Conservation (phyloP, 2,888 invertebrate genomes). For the Scaptomyza parva region DNA sequence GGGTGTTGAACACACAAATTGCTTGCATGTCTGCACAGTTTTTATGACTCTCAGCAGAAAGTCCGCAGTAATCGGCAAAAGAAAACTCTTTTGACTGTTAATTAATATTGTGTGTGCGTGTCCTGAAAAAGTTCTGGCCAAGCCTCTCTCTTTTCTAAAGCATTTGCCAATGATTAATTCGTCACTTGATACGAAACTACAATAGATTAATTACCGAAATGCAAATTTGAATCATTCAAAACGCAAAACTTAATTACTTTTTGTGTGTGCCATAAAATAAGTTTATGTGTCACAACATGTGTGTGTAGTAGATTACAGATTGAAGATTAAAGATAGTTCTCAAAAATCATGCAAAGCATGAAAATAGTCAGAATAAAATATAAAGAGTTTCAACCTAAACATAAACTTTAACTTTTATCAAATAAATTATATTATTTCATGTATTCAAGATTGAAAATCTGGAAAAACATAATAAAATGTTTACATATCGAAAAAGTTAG, state of each 20-base stretch:
- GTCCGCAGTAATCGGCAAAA: conserved; percentile 43
- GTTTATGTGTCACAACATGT: background rate
- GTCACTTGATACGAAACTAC: conserved; percentile 42
- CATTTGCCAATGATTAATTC: conserved; percentile 53
- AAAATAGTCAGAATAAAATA: too few species aligned
- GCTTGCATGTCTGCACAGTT: conserved; percentile 72
- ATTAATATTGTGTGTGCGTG: conserved; percentile 56
- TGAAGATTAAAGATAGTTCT: too few species aligned
- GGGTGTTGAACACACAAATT: conserved; percentile 60
- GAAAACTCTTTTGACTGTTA: conserved; percentile 59
- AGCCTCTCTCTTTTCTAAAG: conserved; percentile 43
- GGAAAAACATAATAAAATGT: too few species aligned
- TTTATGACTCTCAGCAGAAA: conserved; percentile 59
- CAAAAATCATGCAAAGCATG: too few species aligned
- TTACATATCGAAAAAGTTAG: too few species aligned
- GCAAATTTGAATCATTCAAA: conserved; percentile 27
- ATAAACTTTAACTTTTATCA: too few species aligned
- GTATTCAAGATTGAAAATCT: too few species aligned
- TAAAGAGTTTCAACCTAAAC: too few species aligned
- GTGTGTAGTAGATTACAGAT: too few species aligned
- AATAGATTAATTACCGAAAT: conserved; percentile 44
- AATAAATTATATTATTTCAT: too few species aligned
- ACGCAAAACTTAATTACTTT: background rate
- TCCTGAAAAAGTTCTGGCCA: conserved; percentile 49
- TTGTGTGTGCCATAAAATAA: background rate